Evolutionary conservation across 2,797 vertebrate genomes (phyloP).

Genomic region (Catostomus latipinnis): DNA sequence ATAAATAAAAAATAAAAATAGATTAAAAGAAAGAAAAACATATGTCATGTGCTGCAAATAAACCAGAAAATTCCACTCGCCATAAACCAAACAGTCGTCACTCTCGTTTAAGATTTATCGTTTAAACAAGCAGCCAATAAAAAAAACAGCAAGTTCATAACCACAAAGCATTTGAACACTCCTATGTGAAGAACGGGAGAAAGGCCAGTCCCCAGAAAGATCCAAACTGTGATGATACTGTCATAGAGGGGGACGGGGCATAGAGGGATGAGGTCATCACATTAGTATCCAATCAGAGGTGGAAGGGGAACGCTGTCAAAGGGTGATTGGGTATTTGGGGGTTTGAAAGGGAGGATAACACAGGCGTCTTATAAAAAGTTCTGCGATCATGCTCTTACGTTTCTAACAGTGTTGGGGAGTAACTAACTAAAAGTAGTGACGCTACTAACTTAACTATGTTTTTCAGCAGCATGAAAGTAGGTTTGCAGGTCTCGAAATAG

Average conservation of each 20-base stretch:
- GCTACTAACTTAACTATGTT: too few relatives aligned
- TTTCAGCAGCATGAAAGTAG: too few relatives aligned
- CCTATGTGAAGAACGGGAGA: constrained; percentile 18
- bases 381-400: not conserved
- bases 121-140: not conserved
- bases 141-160: not conserved
- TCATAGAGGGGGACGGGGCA: not conserved
- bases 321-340: constrained; percentile 6
- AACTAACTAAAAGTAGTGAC: too few relatives aligned
- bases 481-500: too few relatives aligned
- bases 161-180: constrained; percentile 49
- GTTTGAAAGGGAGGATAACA: constrained; percentile 1
- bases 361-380: constrained; percentile 1
- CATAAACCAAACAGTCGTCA: too few relatives aligned
- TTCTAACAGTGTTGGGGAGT: not conserved
- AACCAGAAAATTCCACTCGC: not conserved
- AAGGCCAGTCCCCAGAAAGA: constrained; percentile 49
- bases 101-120: not conserved
- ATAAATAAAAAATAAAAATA: not conserved
- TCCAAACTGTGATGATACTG: constrained; percentile 34
- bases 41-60: constrained; percentile 6
- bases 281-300: constrained; percentile 15
- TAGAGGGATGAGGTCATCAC: not conserved
- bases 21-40: not conserved
- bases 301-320: constrained; percentile 13